phyloP scores from a whole-genome alignment of 2,113 vertebrate genomes.

The Phylloscopus trochilus region DNA sequence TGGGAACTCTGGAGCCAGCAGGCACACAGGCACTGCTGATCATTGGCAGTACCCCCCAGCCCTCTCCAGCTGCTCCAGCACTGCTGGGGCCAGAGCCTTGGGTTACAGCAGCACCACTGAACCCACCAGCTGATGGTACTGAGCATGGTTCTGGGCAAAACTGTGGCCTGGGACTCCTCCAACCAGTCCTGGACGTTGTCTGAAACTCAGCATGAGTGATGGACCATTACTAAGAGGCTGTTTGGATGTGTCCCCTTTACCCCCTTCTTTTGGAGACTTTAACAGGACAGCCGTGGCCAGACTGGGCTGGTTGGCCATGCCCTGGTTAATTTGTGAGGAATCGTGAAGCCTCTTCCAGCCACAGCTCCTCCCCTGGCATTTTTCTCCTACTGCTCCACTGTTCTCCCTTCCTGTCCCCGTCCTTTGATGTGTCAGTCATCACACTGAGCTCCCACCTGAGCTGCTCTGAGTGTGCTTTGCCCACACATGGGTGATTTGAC shows the following conservation, averaged over 20 bases:
- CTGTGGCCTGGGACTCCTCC: neutral
- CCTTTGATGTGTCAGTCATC: neutral
- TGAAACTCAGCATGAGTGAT: neutral
- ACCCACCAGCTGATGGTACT: neutral
- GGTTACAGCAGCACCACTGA: neutral
- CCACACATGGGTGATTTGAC: fast-evolving
- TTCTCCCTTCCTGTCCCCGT: neutral
- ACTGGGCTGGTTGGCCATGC: neutral
- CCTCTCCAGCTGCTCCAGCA: neutral
- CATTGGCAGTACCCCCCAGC: fast-evolving
- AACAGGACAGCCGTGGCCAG: neutral
- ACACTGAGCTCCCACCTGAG: neutral
- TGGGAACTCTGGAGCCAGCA: neutral
- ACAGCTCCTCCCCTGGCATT: neutral
- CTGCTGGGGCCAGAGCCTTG: neutral
- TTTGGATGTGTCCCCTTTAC: neutral
- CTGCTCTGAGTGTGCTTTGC: neutral
- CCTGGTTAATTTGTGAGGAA: neutral
- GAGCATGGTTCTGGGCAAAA: neutral
- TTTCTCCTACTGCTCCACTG: neutral
- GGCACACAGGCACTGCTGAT: neutral
- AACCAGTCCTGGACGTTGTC: neutral
- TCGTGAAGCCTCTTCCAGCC: neutral
- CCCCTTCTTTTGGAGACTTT: neutral
- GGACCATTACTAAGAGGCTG: neutral